phyloP scores from a whole-genome alignment of 53 echinoderm and acorn worm species.

The Echinarachnius parma region DNA sequence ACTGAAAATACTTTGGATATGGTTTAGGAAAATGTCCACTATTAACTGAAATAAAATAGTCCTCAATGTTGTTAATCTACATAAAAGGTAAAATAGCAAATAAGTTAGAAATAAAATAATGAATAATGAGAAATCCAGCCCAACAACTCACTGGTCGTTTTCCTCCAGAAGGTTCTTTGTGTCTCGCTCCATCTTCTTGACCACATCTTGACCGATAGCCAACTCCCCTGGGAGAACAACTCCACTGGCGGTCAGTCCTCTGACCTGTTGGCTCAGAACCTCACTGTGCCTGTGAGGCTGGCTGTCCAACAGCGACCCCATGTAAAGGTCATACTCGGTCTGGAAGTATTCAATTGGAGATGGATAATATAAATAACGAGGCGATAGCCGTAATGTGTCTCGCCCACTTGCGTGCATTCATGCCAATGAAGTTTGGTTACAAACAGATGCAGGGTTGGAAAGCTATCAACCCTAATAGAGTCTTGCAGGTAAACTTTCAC shows the following conservation, averaged over 20 bases:
- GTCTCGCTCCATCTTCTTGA: constrained; percentile 63
- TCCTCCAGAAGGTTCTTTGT: constrained; percentile 69
- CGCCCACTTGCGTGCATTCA: too few relatives aligned
- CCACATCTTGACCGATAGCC: constrained; percentile 53
- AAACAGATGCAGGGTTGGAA: too few relatives aligned
- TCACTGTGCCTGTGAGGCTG: constrained; percentile 87
- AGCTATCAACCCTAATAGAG: too few relatives aligned
- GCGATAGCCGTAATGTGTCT: too few relatives aligned
- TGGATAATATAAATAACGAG: neutral
- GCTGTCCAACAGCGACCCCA: constrained; percentile 84
- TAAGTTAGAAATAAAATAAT: too few relatives aligned
- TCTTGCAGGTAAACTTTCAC: too few relatives aligned
- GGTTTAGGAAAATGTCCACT: too few relatives aligned
- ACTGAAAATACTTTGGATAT: too few relatives aligned
- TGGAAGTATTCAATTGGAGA: neutral
- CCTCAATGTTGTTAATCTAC: too few relatives aligned
- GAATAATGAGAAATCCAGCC: too few relatives aligned
- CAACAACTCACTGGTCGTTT: constrained; percentile 70
- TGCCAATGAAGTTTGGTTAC: too few relatives aligned
- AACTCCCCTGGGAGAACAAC: constrained; percentile 82
- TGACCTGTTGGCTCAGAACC: constrained; percentile 76
- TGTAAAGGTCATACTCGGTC: constrained; percentile 83
- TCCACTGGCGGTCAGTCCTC: constrained; percentile 71
- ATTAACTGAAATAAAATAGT: neutral
- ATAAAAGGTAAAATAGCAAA: too few relatives aligned